Percentiles rank a stretch among this genome's conserved stretches.
These are phyloP conservation scores for Crematogaster levior DNA, from an alignment of 2,888 invertebrate species.

Conservation along the genomic window DNA sequence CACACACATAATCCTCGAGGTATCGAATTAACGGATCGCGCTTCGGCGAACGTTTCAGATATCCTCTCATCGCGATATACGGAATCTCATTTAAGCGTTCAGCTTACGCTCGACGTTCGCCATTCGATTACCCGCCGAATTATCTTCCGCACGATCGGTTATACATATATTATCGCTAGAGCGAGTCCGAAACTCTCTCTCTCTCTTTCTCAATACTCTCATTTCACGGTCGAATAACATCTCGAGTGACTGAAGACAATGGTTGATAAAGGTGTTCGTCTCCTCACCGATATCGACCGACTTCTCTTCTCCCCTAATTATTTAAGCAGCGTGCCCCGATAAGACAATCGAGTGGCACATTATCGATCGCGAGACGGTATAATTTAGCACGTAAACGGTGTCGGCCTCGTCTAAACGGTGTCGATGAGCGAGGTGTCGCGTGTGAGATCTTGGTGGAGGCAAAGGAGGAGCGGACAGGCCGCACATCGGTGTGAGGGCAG, in stretches of 20 bases:
- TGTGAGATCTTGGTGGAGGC: background rate
- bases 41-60: background rate
- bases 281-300: background rate
- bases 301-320: background rate
- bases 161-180: conserved; percentile 33
- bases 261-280: conserved; percentile 19
- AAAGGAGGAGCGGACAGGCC: too few species aligned
- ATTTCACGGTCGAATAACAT: conserved; percentile 48
- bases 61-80: background rate
- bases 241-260: conserved; percentile 37
- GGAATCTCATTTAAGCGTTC: background rate
- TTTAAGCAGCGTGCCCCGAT: conserved; percentile 22
- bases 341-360: background rate
- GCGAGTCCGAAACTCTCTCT: background rate
- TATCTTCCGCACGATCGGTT: background rate
- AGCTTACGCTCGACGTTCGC: background rate
- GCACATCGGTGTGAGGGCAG: conserved; percentile 62
- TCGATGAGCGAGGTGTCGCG: background rate
- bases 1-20: background rate
- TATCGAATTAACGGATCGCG: background rate
- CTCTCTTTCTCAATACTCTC: background rate
- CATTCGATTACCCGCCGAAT: conserved; percentile 26
- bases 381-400: background rate
- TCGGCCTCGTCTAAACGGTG: too few species aligned
- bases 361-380: conserved; percentile 18